These are phyloP conservation scores for Labeo catla DNA, from an alignment of 2,113 vertebrate genomes.

Conservation along the genomic window DNA sequence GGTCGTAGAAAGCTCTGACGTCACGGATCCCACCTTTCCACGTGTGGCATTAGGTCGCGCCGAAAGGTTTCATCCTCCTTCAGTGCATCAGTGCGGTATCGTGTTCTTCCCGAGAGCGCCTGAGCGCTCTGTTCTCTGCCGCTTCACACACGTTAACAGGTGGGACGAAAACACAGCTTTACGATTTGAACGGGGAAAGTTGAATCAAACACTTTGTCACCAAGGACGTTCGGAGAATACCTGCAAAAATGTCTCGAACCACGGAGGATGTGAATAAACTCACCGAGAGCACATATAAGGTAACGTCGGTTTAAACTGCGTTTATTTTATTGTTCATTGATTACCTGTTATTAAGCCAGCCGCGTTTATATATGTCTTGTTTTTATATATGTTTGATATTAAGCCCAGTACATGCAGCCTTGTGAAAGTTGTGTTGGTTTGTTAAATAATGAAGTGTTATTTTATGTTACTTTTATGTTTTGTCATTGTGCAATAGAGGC, in stretches of 20 bases:
- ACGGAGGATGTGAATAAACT: conserved; percentile 90
- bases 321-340: not conserved
- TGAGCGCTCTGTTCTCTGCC: conserved; percentile 1
- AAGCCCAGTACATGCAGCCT: too few species aligned
- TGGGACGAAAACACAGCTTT: conserved; percentile 15
- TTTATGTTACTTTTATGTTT: not conserved
- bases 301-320: conserved; percentile 60
- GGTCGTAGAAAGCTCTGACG: conserved; percentile 62
- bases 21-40: conserved; percentile 64
- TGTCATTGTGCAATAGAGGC: not conserved
- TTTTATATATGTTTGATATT: not conserved
- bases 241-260: conserved; percentile 83
- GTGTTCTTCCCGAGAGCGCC: conserved; percentile 3
- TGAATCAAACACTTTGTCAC: not conserved
- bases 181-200: not conserved
- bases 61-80: conserved; percentile 24
- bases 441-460: not conserved
- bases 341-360: not conserved
- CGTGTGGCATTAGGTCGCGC: conserved; percentile 29
- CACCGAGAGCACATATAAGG: conserved; percentile 92
- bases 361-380: not conserved
- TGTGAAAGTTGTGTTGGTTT: not conserved
- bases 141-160: conserved; percentile 13
- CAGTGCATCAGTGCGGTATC: conserved; percentile 3
- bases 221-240: conserved; percentile 24